A percentile compares a stretch with the other conserved stretches of the same genome.
These are phyloP conservation scores for Trematomus bernacchii DNA, from an alignment of 2,797 vertebrate species.

Conservation along the genomic window DNA sequence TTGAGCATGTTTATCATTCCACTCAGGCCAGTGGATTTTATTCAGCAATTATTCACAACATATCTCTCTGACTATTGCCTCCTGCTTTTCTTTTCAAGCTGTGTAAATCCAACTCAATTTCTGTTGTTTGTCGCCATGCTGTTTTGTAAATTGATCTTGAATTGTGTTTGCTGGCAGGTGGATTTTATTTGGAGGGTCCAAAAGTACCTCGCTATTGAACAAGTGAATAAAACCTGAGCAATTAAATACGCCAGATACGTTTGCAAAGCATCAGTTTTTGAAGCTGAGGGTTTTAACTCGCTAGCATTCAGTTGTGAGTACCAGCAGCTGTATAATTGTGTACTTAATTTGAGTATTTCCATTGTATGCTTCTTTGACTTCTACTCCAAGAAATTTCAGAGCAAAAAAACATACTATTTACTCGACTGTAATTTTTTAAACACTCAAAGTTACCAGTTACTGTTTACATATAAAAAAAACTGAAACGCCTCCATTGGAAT, in stretches of 20 bases:
- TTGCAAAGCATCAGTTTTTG: not conserved
- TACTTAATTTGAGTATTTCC: no score
- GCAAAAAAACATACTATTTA: no score
- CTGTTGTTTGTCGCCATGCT: not conserved
- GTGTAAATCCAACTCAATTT: not conserved
- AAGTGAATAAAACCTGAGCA: slow-evolving; percentile 2
- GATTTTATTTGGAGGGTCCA: not conserved
- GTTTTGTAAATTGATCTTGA: slow-evolving; percentile 5
- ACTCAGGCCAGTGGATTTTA: not conserved
- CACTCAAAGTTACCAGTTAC: no score
- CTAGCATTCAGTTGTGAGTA: not conserved
- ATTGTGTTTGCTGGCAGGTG: not conserved
- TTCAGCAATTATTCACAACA: slow-evolving; percentile 6
- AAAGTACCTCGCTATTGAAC: not conserved
- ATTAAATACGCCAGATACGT: slow-evolving; percentile 5
- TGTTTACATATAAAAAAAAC: no score
- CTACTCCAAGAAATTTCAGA: no score
- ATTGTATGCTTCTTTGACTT: no score
- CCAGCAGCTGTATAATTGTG: not conserved
- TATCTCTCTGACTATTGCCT: not conserved
- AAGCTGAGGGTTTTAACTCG: not conserved
- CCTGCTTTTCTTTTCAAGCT: not conserved
- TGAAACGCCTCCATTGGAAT: no score
- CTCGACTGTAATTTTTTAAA: no score
- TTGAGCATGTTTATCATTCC: not conserved